Conservation (phyloP, 37 sponge, comb jelly and placozoan genomes). For the Diacarnus erythraeanus region DNA sequence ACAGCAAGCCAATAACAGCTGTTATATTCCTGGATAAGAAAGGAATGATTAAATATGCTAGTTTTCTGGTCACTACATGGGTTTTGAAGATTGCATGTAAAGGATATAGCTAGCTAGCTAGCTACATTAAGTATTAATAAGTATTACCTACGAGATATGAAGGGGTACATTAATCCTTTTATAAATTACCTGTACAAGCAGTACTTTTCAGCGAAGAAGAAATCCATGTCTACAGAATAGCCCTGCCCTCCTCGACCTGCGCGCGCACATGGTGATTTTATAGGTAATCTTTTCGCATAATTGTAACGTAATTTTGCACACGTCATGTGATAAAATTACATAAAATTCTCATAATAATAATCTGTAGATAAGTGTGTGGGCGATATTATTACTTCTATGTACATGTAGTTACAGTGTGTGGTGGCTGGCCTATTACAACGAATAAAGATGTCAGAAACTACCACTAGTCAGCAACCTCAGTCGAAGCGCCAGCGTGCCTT, state of each 20-base stretch:
- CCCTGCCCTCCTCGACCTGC: not conserved
- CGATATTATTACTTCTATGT: no score
- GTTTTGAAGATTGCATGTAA: no score
- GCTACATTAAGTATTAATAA: no score
- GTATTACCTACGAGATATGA: no score
- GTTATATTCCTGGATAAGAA: not conserved
- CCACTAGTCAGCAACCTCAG: conserved; percentile 3
- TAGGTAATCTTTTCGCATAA: no score
- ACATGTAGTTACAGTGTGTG: no score
- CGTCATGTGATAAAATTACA: not conserved
- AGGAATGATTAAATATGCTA: not conserved
- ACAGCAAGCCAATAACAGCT: not conserved
- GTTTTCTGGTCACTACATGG: no score
- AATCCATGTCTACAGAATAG: not conserved
- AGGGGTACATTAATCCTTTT: no score
- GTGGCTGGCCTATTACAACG: no score
- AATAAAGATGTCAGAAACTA: not conserved
- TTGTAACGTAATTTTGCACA: not conserved
- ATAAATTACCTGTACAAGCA: not conserved
- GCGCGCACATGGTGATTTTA: not conserved
- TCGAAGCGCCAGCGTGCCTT: conserved; percentile 66
- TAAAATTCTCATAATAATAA: not conserved
- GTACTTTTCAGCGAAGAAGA: not conserved
- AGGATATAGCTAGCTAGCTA: no score
- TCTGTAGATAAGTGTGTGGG: not conserved